Percentiles rank a stretch among this genome's conserved stretches.
These are phyloP conservation scores for Hypolimnas misippus DNA, from an alignment of 2,888 invertebrate species.

Conservation along the genomic window DNA sequence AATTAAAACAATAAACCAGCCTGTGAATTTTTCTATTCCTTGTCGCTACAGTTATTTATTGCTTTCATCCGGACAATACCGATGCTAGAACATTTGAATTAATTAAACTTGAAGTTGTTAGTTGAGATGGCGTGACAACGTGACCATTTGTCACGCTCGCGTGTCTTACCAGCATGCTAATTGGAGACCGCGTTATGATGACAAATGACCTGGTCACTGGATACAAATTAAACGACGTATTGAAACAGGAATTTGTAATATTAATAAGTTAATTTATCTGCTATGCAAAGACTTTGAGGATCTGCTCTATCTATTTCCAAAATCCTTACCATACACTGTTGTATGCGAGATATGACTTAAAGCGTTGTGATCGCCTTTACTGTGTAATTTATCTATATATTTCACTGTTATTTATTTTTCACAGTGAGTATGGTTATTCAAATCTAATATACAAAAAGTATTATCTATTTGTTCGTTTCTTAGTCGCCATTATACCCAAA, in stretches of 20 bases:
- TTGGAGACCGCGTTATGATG: slow-evolving; percentile 44
- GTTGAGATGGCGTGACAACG: slow-evolving; percentile 42
- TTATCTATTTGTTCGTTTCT: too few species aligned
- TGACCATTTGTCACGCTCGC: slow-evolving; percentile 42
- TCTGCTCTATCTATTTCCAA: too few species aligned
- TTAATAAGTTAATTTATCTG: slow-evolving; percentile 16
- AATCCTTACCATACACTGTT: too few species aligned
- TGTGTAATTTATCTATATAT: too few species aligned
- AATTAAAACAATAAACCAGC: background rate
- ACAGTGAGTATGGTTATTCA: too few species aligned
- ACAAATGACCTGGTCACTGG: slow-evolving; percentile 41
- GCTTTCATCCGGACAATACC: slow-evolving; percentile 13
- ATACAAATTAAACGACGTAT: slow-evolving; percentile 29
- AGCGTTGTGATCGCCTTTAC: too few species aligned
- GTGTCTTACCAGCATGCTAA: slow-evolving; percentile 40
- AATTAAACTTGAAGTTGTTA: slow-evolving; percentile 38
- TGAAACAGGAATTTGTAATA: slow-evolving; percentile 29
- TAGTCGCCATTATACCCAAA: too few species aligned
- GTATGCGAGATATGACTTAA: too few species aligned
- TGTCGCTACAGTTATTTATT: slow-evolving; percentile 4
- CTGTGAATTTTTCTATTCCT: background rate
- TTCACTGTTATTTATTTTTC: too few species aligned
- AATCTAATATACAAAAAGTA: too few species aligned
- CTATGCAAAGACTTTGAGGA: too few species aligned
- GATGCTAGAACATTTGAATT: slow-evolving; percentile 32